Evolutionary conservation across 2,888 invertebrate genomes (phyloP).

Genomic region (Lasioglossum morio): DNA sequence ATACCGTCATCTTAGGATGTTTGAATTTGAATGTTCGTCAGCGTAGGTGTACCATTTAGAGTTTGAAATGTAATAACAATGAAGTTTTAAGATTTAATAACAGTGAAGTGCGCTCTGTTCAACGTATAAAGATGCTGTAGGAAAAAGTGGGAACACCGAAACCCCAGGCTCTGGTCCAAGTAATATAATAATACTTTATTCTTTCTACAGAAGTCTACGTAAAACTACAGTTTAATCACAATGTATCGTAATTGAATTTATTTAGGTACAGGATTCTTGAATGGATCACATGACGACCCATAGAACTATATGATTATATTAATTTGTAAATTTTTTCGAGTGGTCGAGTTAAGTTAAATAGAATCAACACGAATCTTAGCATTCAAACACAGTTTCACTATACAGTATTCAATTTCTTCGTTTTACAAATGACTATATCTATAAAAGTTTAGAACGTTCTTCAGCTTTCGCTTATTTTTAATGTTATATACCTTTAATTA

Average conservation of each 20-base stretch:
- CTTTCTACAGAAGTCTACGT: slow-evolving; percentile 76
- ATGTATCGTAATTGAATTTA: slow-evolving; percentile 76
- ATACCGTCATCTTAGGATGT: not conserved
- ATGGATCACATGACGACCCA: slow-evolving; percentile 61
- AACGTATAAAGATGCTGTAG: too few species aligned
- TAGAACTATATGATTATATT: slow-evolving; percentile 62
- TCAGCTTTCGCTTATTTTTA: not conserved
- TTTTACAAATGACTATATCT: not conserved
- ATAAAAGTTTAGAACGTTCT: not conserved
- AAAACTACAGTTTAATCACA: slow-evolving; percentile 73
- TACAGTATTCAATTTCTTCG: slow-evolving; percentile 24
- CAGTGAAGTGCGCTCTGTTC: too few species aligned
- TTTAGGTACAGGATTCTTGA: slow-evolving; percentile 74
- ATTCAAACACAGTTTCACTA: slow-evolving; percentile 63
- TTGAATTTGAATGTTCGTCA: slow-evolving; percentile 4
- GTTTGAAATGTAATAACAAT: not conserved
- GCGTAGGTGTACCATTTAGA: slow-evolving; percentile 10
- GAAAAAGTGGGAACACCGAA: too few species aligned
- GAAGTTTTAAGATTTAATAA: too few species aligned
- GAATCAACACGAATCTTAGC: slow-evolving; percentile 62
- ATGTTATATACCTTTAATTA: slow-evolving; percentile 25
- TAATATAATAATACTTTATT: slow-evolving; percentile 81
- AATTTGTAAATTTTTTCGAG: slow-evolving; percentile 53
- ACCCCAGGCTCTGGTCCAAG: too few species aligned
- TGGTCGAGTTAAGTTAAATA: slow-evolving; percentile 56